Evolutionary conservation across 2,888 invertebrate species (phyloP), one percentile per base, ranked within the genome.

Genomic region (Encarsia formosa): DNA sequence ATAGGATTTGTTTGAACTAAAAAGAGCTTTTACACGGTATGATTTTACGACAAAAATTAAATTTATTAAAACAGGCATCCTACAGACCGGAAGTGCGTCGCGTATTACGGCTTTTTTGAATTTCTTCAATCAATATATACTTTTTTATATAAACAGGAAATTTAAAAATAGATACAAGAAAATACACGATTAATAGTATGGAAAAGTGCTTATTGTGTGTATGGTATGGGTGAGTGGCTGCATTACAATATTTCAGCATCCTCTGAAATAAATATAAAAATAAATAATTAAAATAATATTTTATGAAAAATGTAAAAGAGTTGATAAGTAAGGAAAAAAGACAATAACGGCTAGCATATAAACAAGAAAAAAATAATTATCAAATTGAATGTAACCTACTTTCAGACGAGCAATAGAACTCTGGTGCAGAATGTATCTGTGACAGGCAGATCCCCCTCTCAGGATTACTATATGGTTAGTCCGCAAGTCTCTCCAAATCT

Each of bases 321-420:
- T 43, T 39, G 43, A 52, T 52, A 49, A 55, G 48, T 45, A 59
- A 61, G 43, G 55, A 60, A 54, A 55, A 56, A 59, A 62, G 56
- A 61, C 59, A 59, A 59, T 52, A 59, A 62, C 62, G 57, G 61
- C 59, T 64, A 57, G 59, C 58, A 56, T 65, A 60, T n/a, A n/a
- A n/a, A n/a, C n/a, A n/a, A n/a, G n/a, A n/a, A n/a, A n/a, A n/a
- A n/a, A n/a, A n/a, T n/a, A n/a, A n/a, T n/a, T n/a, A 62, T 68
- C 67, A 70, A 71, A 72, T 66, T 73, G 70, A 71, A 74, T 73
- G 65, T 73, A 68, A 72, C 73, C 73, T 74, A 73, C 71, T 73
- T 74, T 74, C 73, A 74, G 73, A 74, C 73, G 73, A 74, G 73
- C 73, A 74, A 74, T 73, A 74, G 73, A 74, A 70, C 73, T 74